These are phyloP conservation scores for Chrysemys picta DNA, from an alignment of 2,113 vertebrate species.

Conservation along the genomic window DNA sequence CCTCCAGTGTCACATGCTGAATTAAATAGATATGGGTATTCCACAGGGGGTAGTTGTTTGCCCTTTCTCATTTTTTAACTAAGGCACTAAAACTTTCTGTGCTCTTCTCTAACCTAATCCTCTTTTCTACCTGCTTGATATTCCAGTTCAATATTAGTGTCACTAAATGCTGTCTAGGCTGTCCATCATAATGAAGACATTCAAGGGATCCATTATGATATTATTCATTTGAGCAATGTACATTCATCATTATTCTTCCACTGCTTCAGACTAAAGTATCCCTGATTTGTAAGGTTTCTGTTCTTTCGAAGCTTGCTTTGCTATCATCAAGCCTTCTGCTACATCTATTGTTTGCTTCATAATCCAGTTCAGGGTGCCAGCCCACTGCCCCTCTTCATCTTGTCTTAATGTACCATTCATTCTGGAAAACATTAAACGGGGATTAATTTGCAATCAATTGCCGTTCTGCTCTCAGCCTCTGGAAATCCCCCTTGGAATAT, in stretches of 20 bases:
- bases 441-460: slow-evolving; percentile 3
- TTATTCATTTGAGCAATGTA: slow-evolving; percentile 56
- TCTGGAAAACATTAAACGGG: slow-evolving; percentile 10
- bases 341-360: slow-evolving; percentile 17
- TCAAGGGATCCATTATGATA: slow-evolving; percentile 56
- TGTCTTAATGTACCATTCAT: slow-evolving; percentile 21
- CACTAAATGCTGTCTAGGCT: slow-evolving; percentile 59
- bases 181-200: slow-evolving; percentile 54
- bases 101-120: slow-evolving; percentile 43
- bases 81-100: slow-evolving; percentile 2
- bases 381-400: not conserved
- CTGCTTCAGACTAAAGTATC: slow-evolving; percentile 44
- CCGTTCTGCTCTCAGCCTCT: not conserved
- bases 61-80: not conserved
- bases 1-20: not conserved
- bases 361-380: not conserved
- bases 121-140: slow-evolving; percentile 53
- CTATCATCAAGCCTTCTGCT: not conserved
- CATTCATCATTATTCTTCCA: slow-evolving; percentile 50
- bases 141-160: slow-evolving; percentile 37
- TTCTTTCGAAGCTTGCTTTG: slow-evolving; percentile 21
- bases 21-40: not conserved
- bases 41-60: slow-evolving; percentile 4
- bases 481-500: not conserved
- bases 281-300: slow-evolving; percentile 26